phyloP scores from a whole-genome alignment of 92 coral and sea anemone species.

The Zoanthus gigantus region DNA sequence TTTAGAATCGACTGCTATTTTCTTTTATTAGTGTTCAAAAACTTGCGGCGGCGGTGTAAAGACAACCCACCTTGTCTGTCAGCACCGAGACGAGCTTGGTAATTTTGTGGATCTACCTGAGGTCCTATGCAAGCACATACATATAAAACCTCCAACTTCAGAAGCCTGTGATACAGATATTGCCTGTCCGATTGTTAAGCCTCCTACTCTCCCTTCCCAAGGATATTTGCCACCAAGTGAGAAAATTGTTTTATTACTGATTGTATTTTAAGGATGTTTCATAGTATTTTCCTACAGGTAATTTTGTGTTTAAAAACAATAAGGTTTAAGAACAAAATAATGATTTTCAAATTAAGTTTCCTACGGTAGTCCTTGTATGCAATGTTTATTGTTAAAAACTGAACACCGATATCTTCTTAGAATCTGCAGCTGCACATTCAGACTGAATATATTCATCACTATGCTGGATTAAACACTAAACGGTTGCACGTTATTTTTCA shows the following conservation, averaged over 20 bases:
- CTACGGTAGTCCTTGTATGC: no score
- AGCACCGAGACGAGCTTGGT: constrained; percentile 23
- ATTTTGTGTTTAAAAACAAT: no score
- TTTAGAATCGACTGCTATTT: no score
- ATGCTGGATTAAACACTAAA: no score
- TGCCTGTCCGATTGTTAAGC: not conserved
- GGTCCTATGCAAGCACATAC: not conserved
- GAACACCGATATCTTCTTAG: no score
- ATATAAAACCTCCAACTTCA: constrained; percentile 10
- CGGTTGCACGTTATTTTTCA: no score
- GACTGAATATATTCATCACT: no score
- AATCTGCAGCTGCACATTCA: no score
- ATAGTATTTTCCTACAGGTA: not conserved
- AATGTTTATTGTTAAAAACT: no score
- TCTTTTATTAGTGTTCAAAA: constrained; percentile 23
- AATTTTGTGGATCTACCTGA: constrained; percentile 7
- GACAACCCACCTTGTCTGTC: constrained; percentile 24
- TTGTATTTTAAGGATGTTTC: not conserved
- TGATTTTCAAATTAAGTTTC: no score
- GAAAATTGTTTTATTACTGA: not conserved
- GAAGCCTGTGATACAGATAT: constrained; percentile 23
- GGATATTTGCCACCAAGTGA: constrained; percentile 31
- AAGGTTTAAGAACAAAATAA: no score
- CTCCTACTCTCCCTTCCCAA: not conserved
- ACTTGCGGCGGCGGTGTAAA: constrained; percentile 27